Conservation (phyloP, 2,113 vertebrate genomes). For the Tragelaphus strepsiceros region DNA sequence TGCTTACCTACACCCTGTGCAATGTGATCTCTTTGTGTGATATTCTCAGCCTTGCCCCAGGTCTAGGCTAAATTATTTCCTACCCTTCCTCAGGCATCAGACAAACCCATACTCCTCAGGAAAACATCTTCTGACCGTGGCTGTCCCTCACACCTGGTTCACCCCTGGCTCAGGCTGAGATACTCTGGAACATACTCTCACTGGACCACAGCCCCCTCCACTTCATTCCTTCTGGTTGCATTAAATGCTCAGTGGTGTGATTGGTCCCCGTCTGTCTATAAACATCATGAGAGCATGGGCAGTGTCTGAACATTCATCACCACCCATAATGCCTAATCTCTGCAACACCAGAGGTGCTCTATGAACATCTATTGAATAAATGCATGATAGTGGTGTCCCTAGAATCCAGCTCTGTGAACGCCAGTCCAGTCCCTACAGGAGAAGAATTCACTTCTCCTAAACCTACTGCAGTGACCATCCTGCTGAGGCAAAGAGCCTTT, state of each 20-base stretch:
- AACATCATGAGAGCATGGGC: not conserved
- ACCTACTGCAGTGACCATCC: not conserved
- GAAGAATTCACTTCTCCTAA: not conserved
- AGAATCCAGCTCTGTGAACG: not conserved
- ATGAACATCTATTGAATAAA: not conserved
- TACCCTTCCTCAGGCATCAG: not conserved
- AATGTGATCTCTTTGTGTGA: not conserved
- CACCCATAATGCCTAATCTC: rapidly evolving
- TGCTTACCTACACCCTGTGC: not conserved
- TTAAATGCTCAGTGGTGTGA: not conserved
- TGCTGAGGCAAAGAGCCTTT: not conserved
- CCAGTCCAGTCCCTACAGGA: too few relatives aligned
- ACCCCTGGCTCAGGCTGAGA: not conserved
- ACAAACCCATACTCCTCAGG: not conserved
- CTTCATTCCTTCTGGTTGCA: too few relatives aligned
- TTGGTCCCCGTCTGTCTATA: not conserved
- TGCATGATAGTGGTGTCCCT: too few relatives aligned
- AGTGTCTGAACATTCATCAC: not conserved
- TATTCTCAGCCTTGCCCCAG: too few relatives aligned
- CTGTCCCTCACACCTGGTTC: not conserved
- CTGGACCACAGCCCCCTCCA: not conserved
- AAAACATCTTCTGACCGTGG: not conserved
- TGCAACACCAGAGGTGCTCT: not conserved
- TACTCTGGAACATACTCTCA: rapidly evolving
- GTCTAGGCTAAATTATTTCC: not conserved